Evolutionary conservation across 2,113 vertebrate genomes (phyloP), one percentile per base, ranked within the genome.

Genomic region (Tursiops truncatus): DNA sequence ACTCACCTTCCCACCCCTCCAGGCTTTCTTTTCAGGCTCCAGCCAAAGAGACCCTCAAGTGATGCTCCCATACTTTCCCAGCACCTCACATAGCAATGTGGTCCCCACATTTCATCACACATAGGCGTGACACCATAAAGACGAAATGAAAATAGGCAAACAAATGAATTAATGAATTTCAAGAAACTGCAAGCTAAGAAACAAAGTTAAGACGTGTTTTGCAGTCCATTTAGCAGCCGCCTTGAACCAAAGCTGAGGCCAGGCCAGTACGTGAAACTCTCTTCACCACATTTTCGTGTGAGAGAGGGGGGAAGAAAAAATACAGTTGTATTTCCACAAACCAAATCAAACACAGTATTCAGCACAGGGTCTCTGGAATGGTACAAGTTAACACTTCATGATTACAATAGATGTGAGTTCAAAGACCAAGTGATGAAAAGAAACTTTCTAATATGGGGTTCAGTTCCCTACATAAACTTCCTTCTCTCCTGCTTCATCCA

Each of bases 401-500:
- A 97, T 89, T 97, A 98, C 93, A 98, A 96, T 47, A 95, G 38
- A 95, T 84, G 74, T 91, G 97, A 96, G 97, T 98, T 98, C 77
- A 90, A 97, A 98, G 98, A 95, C 76, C 26, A 96, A 94, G 88
- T 18, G 77, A 98, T 98, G 94, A 97, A 98, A 98, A 97, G 97
- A 97, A 98, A 96, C 90, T 97, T 96, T 96, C 92, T 74, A 92
- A 62, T 68, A 31, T 3, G 41, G 94, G 73, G 71, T 82, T 89
- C 94, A 82, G 33, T 97, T 91, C 95, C 95, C 97, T 98, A 86
- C 67, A 96, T 96, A 97, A 98, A 98, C 97, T 98, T 98, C 97
- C 94, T 97, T 97, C 97, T 96, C 97, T 7, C 31, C 65, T 71
- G 86, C 62, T 94, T 95, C 80, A 8, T 1, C 67, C 71, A 93